Base-by-base conservation (phyloP, 2,888 invertebrate species). In the Pantelozetes paolii region DNA sequence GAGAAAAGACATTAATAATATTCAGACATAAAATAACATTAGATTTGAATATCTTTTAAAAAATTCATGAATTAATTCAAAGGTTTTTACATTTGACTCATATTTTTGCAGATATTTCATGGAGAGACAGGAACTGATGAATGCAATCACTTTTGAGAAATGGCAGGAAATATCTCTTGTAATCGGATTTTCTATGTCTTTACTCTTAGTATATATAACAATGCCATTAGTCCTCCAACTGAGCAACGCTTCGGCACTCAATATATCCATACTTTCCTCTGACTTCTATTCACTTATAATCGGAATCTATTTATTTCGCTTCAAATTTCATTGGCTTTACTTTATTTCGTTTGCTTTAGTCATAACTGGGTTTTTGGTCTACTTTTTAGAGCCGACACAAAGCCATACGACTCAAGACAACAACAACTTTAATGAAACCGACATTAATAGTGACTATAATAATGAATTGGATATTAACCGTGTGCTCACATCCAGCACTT, bases 261-360 rank as follows among this genome's bases (percentile, higher is more conserved):
- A 92, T 82, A 83, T 93, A 77, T 89, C 91, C 13, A 87, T 92
- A 75, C 83, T 93, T 74, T 90, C 92, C 0, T 87, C 92, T 1
- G 91, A 92, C 83, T 92, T 91, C 82, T 93, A 92, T 82, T 89
- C 91, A 3, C 86, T 92, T 26, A 86, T 92, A 70, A 86, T 89
- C 78, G 92, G 92, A 78, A 88, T 92, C 83, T 86, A 89, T 79
- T 85, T 91, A 77, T 91, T 91, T 75, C 54, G 75, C 54, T 75
- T 70, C 64, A 59, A 75, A 72, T 92, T 91, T 83, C 90, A 92
- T 82, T 87, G 87, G 30, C 84, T 92, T 75, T 92, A 92, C 83
- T 89, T 92, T 83, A 83, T 91, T 76, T 90, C 91, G 18, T 92
- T 90, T 82, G 82, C 87, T 71, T 83, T 91, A 79, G 89, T 91